These are phyloP conservation scores for Acronicta leporina DNA, from an alignment of 2,888 invertebrate species.

Conservation along the genomic window DNA sequence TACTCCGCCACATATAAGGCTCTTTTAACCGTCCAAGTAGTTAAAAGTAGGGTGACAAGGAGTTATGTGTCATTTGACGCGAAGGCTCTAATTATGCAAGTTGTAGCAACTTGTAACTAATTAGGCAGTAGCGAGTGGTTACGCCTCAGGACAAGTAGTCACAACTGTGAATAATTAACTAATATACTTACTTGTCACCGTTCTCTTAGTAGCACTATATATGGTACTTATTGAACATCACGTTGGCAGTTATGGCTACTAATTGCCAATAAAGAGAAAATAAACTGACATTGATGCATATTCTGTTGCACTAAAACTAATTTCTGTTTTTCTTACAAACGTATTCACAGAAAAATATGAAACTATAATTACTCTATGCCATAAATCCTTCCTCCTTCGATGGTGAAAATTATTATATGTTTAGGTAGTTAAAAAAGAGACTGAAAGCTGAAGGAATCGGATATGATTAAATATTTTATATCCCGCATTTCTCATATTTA, in stretches of 20 bases:
- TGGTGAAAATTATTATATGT: too few species aligned
- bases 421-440: too few species aligned
- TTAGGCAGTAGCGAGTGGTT: neutral
- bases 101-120: neutral
- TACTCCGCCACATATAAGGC: too few species aligned
- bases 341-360: too few species aligned
- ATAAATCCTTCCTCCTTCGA: too few species aligned
- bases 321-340: too few species aligned
- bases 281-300: neutral
- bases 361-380: too few species aligned
- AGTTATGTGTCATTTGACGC: neutral
- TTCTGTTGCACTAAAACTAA: neutral
- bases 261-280: neutral
- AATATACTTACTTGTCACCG: slow-evolving; percentile 2
- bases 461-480: too few species aligned
- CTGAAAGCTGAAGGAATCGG: too few species aligned
- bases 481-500: too few species aligned
- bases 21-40: slow-evolving; percentile 1
- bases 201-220: neutral
- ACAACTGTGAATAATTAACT: slow-evolving; percentile 15
- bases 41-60: slow-evolving; percentile 6
- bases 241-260: neutral
- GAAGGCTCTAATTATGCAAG: slow-evolving; percentile 1
- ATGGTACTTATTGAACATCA: neutral
- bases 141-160: slow-evolving; percentile 11